Conservation (phyloP, 2,797 vertebrate species). For the Limosa lapponica region DNA sequence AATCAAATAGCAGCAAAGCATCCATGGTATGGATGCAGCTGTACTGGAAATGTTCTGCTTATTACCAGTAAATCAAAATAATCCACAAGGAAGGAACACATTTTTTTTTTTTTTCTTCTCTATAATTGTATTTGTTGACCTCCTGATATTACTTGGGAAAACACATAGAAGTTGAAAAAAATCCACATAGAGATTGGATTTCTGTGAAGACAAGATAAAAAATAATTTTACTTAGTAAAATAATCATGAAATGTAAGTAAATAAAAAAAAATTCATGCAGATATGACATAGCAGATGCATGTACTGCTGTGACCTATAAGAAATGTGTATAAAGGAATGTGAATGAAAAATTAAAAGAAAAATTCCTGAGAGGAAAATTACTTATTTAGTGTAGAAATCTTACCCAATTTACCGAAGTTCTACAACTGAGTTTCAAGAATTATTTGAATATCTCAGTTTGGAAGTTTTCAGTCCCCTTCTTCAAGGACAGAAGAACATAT, state of each 20-base stretch:
- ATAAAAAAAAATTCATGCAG: neutral
- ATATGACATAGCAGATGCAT: neutral
- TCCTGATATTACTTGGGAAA: neutral
- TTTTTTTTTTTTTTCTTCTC: neutral
- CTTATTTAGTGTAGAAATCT: neutral
- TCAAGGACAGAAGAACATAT: slow-evolving; percentile 6
- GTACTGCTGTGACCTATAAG: neutral
- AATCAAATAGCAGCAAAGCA: neutral
- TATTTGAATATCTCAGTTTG: neutral
- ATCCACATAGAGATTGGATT: neutral
- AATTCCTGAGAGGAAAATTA: neutral
- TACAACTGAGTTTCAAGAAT: neutral
- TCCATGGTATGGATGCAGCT: neutral
- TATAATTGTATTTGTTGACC: neutral
- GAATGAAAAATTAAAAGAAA: neutral
- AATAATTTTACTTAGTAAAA: neutral
- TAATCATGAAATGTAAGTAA: neutral
- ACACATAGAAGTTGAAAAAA: neutral
- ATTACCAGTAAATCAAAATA: neutral
- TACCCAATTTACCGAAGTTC: neutral
- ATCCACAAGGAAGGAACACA: neutral
- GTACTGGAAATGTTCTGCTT: neutral
- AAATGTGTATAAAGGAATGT: neutral
- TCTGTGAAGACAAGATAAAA: neutral
- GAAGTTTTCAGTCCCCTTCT: neutral